Conservation (phyloP, 2,888 invertebrate genomes). For the Cristatella mucedo region DNA sequence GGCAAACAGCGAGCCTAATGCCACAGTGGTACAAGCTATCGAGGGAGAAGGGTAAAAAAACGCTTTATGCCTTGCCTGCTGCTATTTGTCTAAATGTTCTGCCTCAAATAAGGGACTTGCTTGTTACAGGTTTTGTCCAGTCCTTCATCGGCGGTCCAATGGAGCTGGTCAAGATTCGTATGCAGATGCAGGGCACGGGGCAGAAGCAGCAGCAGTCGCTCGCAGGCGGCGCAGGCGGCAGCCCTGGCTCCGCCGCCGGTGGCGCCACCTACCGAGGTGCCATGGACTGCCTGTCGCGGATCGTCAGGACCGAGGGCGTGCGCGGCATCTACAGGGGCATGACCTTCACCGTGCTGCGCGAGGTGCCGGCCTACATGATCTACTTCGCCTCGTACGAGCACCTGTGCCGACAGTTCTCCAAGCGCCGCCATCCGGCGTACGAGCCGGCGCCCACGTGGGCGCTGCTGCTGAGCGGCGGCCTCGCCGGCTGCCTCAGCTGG, state of each 20-base stretch:
- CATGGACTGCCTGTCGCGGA: not conserved
- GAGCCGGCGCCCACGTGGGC: slow-evolving; percentile 10
- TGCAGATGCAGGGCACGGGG: slow-evolving; percentile 3
- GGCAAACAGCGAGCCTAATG: too few species aligned
- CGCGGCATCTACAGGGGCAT: slow-evolving; percentile 45
- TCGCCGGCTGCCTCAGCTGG: slow-evolving; percentile 75
- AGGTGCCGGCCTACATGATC: slow-evolving; percentile 68
- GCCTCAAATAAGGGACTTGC: not conserved
- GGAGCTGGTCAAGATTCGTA: slow-evolving; percentile 8
- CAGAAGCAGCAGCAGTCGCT: too few species aligned
- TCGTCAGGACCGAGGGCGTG: slow-evolving; percentile 38
- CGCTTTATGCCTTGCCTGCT: too few species aligned
- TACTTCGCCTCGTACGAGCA: slow-evolving; percentile 72
- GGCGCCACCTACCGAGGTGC: not conserved
- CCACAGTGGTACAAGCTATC: too few species aligned
- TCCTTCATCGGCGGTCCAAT: slow-evolving; percentile 1
- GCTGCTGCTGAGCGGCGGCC: slow-evolving; percentile 61
- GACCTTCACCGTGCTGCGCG: slow-evolving; percentile 40
- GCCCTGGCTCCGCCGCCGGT: slow-evolving; percentile 11
- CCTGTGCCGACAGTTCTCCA: slow-evolving; percentile 16
- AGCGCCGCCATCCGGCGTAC: not conserved
- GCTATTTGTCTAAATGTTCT: not conserved
- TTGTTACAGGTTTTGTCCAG: not conserved
- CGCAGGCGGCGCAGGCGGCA: too few species aligned
- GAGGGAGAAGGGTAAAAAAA: too few species aligned